Conservation (phyloP, 1,140 invertebrate species). For the Atta texana region DNA sequence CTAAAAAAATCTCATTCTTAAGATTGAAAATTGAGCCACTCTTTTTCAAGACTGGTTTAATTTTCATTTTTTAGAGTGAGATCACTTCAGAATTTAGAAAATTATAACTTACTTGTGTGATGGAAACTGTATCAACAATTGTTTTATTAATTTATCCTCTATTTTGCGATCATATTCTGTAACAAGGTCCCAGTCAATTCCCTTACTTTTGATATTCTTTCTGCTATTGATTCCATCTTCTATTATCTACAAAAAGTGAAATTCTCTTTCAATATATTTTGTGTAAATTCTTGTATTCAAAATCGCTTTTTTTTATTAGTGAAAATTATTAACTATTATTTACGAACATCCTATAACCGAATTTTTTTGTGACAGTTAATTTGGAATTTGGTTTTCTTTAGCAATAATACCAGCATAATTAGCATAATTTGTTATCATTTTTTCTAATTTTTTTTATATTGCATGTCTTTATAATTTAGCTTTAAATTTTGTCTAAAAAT, state of each 20-base stretch:
- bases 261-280: neutral
- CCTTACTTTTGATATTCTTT: conserved; percentile 88
- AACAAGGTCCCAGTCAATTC: conserved; percentile 90
- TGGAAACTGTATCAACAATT: conserved; percentile 88
- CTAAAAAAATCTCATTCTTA: too few species aligned
- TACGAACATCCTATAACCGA: neutral
- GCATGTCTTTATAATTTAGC: neutral
- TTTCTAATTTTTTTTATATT: neutral
- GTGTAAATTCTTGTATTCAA: neutral
- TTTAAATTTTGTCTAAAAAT: too few species aligned
- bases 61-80: too few species aligned
- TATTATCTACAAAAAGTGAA: conserved; percentile 76
- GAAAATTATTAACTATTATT: neutral
- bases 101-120: conserved; percentile 87
- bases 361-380: neutral
- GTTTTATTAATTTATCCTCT: conserved; percentile 89
- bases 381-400: conserved; percentile 9
- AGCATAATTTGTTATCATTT: neutral
- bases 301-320: neutral
- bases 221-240: conserved; percentile 86
- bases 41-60: too few species aligned
- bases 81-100: too few species aligned
- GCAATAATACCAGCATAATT: neutral
- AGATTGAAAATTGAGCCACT: too few species aligned
- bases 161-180: conserved; percentile 92